Conservation (phyloP, 1,140 invertebrate genomes). For the Leptinotarsa undecemlineata region DNA sequence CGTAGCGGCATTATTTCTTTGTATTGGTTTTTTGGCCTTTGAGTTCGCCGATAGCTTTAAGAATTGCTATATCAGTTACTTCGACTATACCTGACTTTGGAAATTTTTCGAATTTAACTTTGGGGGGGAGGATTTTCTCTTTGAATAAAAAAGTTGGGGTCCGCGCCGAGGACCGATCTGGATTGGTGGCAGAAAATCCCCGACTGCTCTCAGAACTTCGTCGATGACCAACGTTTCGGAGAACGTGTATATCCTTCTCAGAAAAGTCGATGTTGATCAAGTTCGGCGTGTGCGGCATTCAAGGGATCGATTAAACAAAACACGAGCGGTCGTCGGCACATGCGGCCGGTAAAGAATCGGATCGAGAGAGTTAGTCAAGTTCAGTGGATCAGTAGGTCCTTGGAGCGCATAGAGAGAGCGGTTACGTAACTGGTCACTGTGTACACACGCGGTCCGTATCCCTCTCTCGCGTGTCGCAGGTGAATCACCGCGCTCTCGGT, state of each 20-base stretch:
- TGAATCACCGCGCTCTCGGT: conserved; percentile 15
- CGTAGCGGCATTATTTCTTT: too few relatives aligned
- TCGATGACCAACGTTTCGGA: background rate
- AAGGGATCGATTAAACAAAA: conserved; percentile 25
- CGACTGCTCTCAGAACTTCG: too few relatives aligned
- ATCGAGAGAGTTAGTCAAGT: conserved; percentile 24
- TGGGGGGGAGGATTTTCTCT: too few relatives aligned
- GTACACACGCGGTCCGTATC: background rate
- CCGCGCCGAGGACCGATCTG: too few relatives aligned
- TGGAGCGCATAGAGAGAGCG: conserved; percentile 13
- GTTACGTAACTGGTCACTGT: background rate
- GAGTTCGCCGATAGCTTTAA: too few relatives aligned
- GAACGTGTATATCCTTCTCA: background rate
- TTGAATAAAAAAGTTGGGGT: too few relatives aligned
- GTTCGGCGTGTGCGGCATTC: background rate
- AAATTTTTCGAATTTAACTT: too few relatives aligned
- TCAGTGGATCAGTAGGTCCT: conserved; percentile 30
- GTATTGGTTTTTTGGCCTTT: too few relatives aligned
- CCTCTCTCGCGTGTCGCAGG: background rate
- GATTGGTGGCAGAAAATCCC: too few relatives aligned
- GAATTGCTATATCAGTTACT: too few relatives aligned
- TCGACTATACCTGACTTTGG: too few relatives aligned
- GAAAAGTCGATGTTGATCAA: conserved; percentile 7
- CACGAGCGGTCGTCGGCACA: conserved; percentile 24
- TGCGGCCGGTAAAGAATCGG: background rate